Conservation (phyloP, 2,113 vertebrate genomes). For the Pelecanoides urinatrix region DNA sequence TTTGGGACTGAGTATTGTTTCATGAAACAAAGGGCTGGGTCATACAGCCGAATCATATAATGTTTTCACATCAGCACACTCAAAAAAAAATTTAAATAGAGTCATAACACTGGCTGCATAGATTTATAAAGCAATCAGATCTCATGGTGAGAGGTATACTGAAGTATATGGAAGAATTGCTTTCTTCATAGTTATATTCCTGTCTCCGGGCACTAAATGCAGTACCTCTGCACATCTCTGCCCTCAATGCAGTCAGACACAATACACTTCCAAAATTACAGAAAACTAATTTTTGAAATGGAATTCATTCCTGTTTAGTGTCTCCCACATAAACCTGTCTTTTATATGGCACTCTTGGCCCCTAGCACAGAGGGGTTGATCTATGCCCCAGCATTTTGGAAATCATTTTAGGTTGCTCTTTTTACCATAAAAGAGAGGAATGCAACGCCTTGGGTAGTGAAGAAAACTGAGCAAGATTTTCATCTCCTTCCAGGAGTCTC, state of each 20-base stretch:
- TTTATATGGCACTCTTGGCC: not conserved
- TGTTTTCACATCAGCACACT: not conserved
- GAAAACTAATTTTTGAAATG: not conserved
- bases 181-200: not conserved
- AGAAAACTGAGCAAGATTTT: not conserved
- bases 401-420: not conserved
- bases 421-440: not conserved
- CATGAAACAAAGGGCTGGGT: not conserved
- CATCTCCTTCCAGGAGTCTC: not conserved
- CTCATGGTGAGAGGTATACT: not conserved
- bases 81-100: not conserved
- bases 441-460: not conserved
- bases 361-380: not conserved
- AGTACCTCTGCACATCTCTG: not conserved
- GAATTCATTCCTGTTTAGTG: not conserved
- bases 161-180: not conserved
- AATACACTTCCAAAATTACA: not conserved
- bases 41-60: accelerated
- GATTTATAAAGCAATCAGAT: not conserved
- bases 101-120: not conserved
- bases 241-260: not conserved
- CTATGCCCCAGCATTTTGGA: not conserved
- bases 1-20: not conserved
- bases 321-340: not conserved
- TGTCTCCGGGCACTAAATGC: not conserved